Percentiles rank a stretch among this genome's conserved stretches.
Evolutionary conservation across 2,888 invertebrate genomes (phyloP).

Genomic region (Petrolisthes manimaculis): DNA sequence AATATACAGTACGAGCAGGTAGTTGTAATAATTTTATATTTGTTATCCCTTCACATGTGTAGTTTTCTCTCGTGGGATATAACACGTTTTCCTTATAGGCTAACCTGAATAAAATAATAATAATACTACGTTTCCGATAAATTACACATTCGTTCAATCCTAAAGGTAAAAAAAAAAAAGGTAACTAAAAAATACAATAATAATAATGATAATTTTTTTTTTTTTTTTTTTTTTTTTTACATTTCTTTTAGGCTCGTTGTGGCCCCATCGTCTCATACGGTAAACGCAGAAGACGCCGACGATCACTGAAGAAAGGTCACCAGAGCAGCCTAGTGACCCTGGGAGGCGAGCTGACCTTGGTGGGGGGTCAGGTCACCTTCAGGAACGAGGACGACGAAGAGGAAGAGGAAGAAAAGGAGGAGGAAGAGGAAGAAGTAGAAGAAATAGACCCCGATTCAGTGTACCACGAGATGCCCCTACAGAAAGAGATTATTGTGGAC

Average conservation of each 20-base stretch:
- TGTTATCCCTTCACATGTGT: too few relatives aligned
- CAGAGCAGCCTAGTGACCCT: conserved; percentile 35
- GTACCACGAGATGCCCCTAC: conserved; percentile 64
- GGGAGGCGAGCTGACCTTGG: conserved; percentile 14
- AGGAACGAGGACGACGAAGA: not conserved
- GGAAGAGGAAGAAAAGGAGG: conserved; percentile 23
- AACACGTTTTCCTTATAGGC: too few relatives aligned
- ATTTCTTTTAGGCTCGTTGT: conserved; percentile 48
- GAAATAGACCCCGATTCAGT: conserved; percentile 47
- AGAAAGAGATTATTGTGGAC: conserved; percentile 65
- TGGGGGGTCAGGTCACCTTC: conserved; percentile 34
- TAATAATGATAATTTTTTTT: too few relatives aligned
- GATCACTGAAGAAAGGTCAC: not conserved
- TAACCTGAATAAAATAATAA: too few relatives aligned
- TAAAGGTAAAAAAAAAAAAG: too few relatives aligned
- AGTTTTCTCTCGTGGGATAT: too few relatives aligned
- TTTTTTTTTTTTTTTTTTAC: not conserved
- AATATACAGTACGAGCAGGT: too few relatives aligned
- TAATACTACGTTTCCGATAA: too few relatives aligned
- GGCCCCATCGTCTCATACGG: conserved; percentile 55
- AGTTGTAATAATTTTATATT: too few relatives aligned
- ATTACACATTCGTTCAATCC: too few relatives aligned
- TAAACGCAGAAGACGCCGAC: conserved; percentile 19
- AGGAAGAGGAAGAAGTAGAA: conserved; percentile 34
- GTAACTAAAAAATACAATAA: too few relatives aligned